A percentile compares a stretch with the other conserved stretches of the same genome.
Conservation (phyloP, 2,113 vertebrate species). For the Malurus alboscapulatus region DNA sequence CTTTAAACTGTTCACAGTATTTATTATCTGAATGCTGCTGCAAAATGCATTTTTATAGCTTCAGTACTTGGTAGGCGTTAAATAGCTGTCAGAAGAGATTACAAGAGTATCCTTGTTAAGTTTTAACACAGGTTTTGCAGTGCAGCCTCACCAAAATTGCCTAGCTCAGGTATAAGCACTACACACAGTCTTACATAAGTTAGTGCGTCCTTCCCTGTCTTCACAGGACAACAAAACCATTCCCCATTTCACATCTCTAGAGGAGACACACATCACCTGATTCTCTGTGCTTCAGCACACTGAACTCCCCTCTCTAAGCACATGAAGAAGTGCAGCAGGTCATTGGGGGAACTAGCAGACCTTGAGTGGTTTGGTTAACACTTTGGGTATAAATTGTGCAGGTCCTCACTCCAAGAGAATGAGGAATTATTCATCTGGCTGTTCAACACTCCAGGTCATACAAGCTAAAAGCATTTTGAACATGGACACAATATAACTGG, state of each 20-base stretch:
- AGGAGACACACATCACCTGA: neutral
- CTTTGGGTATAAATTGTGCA: neutral
- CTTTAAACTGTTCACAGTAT: constrained; percentile 31
- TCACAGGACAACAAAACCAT: neutral
- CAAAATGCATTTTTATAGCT: constrained; percentile 47
- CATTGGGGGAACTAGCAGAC: neutral
- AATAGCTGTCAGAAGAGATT: constrained; percentile 42
- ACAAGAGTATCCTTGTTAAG: constrained; percentile 26
- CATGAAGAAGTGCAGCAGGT: neutral
- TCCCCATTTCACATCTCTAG: accelerated
- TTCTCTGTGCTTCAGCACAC: neutral
- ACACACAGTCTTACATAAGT: neutral
- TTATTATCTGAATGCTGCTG: constrained; percentile 44
- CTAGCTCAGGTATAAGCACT: neutral
- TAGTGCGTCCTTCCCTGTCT: neutral
- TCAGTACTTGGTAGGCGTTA: constrained; percentile 35
- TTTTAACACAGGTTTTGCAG: neutral
- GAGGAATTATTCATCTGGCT: neutral
- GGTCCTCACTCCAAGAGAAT: neutral
- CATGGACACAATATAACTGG: neutral
- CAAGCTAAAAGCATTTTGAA: neutral
- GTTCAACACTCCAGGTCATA: neutral
- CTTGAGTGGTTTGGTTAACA: neutral
- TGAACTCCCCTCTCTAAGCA: neutral
- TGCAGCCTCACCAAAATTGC: neutral